Percentiles rank a stretch among this genome's conserved stretches.
Evolutionary conservation across 2,888 invertebrate species (phyloP).

Genomic region (Meta bourneti): DNA sequence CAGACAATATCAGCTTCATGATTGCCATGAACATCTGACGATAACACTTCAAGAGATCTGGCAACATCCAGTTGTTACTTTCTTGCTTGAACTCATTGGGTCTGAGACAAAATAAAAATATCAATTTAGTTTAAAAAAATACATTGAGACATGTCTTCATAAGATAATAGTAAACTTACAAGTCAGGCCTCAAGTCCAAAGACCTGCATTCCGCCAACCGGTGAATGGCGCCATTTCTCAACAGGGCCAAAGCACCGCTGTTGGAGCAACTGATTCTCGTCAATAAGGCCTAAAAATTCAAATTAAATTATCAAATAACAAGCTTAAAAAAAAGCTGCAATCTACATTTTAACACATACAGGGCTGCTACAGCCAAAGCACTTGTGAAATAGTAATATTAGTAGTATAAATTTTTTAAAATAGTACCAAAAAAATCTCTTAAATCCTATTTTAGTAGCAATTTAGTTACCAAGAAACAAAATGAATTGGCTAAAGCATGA

Average conservation of each 20-base stretch:
- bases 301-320: neutral
- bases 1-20: constrained; percentile 66
- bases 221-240: constrained; percentile 72
- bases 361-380: too few species aligned
- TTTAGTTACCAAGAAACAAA: too few species aligned
- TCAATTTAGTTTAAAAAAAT: neutral
- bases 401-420: too few species aligned
- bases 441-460: too few species aligned
- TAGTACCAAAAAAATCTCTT: too few species aligned
- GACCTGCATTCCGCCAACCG: constrained; percentile 72
- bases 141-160: neutral
- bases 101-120: constrained; percentile 14
- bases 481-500: too few species aligned
- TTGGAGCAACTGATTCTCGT: constrained; percentile 70
- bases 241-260: constrained; percentile 68
- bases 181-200: constrained; percentile 73
- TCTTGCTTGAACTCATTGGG: constrained; percentile 62
- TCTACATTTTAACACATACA: neutral
- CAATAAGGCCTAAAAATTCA: constrained; percentile 52
- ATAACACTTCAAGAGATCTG: constrained; percentile 68
- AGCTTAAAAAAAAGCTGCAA: neutral
- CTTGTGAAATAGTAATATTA: too few species aligned
- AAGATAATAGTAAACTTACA: constrained; percentile 39
- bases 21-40: constrained; percentile 73
- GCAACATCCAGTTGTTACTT: constrained; percentile 59